phyloP scores from a whole-genome alignment of 1,140 invertebrate genomes.

The Bombus pascuorum region DNA sequence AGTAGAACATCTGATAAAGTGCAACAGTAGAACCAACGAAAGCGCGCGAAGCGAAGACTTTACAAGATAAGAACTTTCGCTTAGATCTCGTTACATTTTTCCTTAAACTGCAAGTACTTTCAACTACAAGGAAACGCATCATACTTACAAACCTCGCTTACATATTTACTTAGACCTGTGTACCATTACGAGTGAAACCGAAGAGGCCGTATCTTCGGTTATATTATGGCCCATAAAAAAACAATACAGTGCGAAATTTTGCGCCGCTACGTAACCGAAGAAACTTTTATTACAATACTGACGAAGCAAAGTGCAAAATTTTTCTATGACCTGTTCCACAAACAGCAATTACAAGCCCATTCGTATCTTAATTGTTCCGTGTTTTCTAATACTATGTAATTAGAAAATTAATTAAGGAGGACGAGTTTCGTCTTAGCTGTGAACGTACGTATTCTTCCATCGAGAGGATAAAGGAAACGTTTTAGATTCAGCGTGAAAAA shows the following conservation, averaged over 20 bases:
- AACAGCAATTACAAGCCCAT: neutral
- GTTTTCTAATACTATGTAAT: too few relatives aligned
- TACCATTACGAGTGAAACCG: neutral
- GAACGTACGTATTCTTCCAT: too few relatives aligned
- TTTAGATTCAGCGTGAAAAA: too few relatives aligned
- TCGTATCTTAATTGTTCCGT: too few relatives aligned
- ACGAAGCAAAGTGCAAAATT: too few relatives aligned
- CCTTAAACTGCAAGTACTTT: neutral
- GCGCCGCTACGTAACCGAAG: too few relatives aligned
- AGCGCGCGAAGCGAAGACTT: neutral
- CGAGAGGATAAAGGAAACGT: too few relatives aligned
- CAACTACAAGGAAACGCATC: constrained; percentile 71
- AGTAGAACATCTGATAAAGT: neutral
- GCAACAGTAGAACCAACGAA: neutral
- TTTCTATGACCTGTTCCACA: too few relatives aligned
- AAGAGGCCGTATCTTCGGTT: neutral
- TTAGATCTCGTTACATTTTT: neutral
- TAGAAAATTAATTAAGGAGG: too few relatives aligned
- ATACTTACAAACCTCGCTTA: constrained; percentile 22
- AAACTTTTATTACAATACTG: constrained; percentile 10
- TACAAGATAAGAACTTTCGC: neutral
- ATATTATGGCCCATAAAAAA: neutral
- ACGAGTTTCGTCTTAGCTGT: too few relatives aligned
- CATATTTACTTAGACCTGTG: neutral
- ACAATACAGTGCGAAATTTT: neutral